Evolutionary conservation across 2,797 vertebrate species (phyloP).

Genomic region (Melanotaenia boesemani): DNA sequence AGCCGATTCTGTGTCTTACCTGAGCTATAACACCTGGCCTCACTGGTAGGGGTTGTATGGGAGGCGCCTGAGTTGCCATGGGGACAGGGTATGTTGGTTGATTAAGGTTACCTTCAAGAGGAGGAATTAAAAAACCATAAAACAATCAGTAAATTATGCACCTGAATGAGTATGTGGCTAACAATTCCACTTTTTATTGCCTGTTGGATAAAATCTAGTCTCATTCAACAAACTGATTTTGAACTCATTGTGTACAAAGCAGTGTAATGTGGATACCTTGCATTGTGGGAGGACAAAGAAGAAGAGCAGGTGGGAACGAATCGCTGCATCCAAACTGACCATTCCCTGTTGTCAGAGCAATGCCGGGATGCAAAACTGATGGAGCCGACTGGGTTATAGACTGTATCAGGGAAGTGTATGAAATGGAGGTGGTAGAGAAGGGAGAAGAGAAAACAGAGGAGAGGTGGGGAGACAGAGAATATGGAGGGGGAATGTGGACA

Average conservation of each 20-base stretch:
- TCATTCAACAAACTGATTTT: neutral
- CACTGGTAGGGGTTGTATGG: conserved; percentile 92
- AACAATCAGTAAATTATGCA: neutral
- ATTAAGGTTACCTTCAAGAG: conserved; percentile 83
- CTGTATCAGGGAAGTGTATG: conserved; percentile 68
- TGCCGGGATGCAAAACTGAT: conserved; percentile 93
- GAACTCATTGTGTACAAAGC: neutral
- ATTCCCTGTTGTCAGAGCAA: conserved; percentile 90
- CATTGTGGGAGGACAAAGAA: conserved; percentile 93
- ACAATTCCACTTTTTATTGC: neutral
- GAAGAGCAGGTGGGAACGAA: conserved; percentile 93
- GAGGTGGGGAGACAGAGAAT: neutral
- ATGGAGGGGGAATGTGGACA: neutral
- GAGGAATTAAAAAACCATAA: neutral
- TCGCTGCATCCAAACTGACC: conserved; percentile 95
- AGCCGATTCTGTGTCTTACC: conserved; percentile 76
- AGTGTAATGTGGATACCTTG: conserved; percentile 85
- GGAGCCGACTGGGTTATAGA: conserved; percentile 88
- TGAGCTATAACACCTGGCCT: conserved; percentile 93
- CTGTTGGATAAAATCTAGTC: neutral
- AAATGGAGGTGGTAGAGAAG: neutral
- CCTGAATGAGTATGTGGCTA: neutral
- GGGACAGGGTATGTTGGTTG: conserved; percentile 94
- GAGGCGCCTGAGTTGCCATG: conserved; percentile 92
- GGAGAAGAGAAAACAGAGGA: neutral